Evolutionary conservation across 2,797 vertebrate species (phyloP), one percentile per base, ranked within the genome.

Genomic region (Eutrigla gurnardus): DNA sequence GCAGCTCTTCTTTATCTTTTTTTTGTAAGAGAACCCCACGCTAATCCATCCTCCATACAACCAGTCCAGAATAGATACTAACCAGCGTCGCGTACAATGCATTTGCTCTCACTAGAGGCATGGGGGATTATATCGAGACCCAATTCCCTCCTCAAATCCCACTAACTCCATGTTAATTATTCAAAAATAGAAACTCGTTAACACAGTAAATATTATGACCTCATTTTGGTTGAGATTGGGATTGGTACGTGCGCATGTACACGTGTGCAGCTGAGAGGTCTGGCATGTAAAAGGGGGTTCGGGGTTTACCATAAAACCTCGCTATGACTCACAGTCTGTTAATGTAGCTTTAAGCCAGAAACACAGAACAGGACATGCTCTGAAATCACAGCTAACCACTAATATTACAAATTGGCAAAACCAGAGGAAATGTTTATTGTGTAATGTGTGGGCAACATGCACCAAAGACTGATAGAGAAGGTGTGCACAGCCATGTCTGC

Each of bases 151-250:
- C 75, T 84, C 83, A 85, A 84, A 89, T 88, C 83, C 89, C 77
- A 75, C 80, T 61, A 90, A 89, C 81, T 84, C 84, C 78, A 85
- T 88, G 90, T 86, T 89, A 89, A 94, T 93, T 91, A 94, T 92
- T 91, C 85, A 83, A 93, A 92, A 94, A 93, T 95, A 95, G 93
- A 94, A 94, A 93, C 90, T 94, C 92, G 87, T 95, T 94, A 94
- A 92, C 92, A 89, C 73, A 68, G 89, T 91, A 91, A 93, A 94
- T 92, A 93, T 89, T 77, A 81, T 93, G 94, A 94, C 93, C 94
- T 90, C 75, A 86, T 94, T 94, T 91, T 14, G 52, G 13, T 14
- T 54, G 76, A 81, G 85, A 89, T 79, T 88, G 90, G 84, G 88
- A 89, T 88, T 89, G 80, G 77, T 66, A 67, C 50, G 45, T 11